Percentiles rank a stretch among this genome's conserved stretches.
These are phyloP conservation scores for Himalopsyche phryganea DNA, from an alignment of 1,140 invertebrate genomes.

Conservation along the genomic window DNA sequence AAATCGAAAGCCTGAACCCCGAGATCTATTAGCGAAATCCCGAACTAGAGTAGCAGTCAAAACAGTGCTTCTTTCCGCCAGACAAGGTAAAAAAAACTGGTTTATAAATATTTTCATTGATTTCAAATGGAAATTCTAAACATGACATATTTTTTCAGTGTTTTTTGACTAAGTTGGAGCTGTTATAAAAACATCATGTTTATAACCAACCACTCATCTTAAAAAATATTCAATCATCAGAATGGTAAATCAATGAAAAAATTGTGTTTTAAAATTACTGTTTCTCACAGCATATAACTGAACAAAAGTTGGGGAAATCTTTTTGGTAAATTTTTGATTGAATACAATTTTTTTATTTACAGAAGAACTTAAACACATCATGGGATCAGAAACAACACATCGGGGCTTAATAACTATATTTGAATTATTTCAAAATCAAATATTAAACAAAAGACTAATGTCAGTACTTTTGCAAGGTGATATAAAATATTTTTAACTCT, in stretches of 20 bases:
- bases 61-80: conserved; percentile 73
- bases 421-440: conserved; percentile 80
- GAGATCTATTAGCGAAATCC: conserved; percentile 71
- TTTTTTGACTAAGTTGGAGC: too few species aligned
- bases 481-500: background rate
- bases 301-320: too few species aligned
- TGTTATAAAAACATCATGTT: too few species aligned
- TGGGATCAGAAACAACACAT: conserved; percentile 85
- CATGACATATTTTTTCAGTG: too few species aligned
- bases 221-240: too few species aligned
- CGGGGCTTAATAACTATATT: conserved; percentile 86
- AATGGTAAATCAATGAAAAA: too few species aligned
- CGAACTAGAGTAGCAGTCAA: conserved; percentile 83
- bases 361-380: conserved; percentile 88
- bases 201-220: too few species aligned
- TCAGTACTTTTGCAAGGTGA: conserved; percentile 79
- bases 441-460: conserved; percentile 80
- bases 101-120: background rate
- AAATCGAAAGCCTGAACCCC: conserved; percentile 45
- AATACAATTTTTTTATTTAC: too few species aligned
- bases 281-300: too few species aligned
- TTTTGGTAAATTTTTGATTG: too few species aligned
- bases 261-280: too few species aligned
- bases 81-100: conserved; percentile 60
- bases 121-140: background rate